phyloP scores from a whole-genome alignment of 2,797 vertebrate species.

The Ctenosaura bakeri region DNA sequence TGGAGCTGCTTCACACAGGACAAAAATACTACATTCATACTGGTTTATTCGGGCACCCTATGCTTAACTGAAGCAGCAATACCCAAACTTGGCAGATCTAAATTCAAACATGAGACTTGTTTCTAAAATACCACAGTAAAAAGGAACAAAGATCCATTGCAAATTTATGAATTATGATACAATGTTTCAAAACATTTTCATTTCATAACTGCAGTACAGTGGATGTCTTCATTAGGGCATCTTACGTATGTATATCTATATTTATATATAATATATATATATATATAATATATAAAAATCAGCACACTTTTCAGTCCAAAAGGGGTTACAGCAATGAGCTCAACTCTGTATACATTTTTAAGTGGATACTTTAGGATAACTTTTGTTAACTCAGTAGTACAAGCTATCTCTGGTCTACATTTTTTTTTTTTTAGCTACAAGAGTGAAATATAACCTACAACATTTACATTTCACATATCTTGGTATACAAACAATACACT shows the following conservation, averaged over 20 bases:
- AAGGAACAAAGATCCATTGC: slow-evolving; percentile 90
- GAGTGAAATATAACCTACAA: slow-evolving; percentile 90
- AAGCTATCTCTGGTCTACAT: slow-evolving; percentile 91
- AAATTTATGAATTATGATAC: slow-evolving; percentile 92
- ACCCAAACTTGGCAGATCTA: slow-evolving; percentile 88
- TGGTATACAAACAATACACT: slow-evolving; percentile 87
- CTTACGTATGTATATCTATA: slow-evolving; percentile 75
- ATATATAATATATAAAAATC: slow-evolving; percentile 78
- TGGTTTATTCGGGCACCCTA: slow-evolving; percentile 88
- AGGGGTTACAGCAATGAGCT: slow-evolving; percentile 88
- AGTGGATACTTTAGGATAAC: slow-evolving; percentile 87
- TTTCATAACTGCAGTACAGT: slow-evolving; percentile 85
- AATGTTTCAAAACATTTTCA: slow-evolving; percentile 85
- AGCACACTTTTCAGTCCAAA: slow-evolving; percentile 86
- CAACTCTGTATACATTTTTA: slow-evolving; percentile 83
- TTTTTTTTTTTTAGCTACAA: slow-evolving; percentile 86
- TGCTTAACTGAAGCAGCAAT: slow-evolving; percentile 86
- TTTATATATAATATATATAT: slow-evolving; percentile 65
- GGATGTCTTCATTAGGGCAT: slow-evolving; percentile 85
- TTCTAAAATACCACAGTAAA: slow-evolving; percentile 94
- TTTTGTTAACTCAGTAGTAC: slow-evolving; percentile 94
- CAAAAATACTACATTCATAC: slow-evolving; percentile 92
- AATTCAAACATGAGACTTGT: slow-evolving; percentile 86
- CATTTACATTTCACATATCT: slow-evolving; percentile 90
- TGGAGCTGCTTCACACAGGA: slow-evolving; percentile 86